A percentile compares a stretch with the other conserved stretches of the same genome.
Evolutionary conservation across 2,113 vertebrate species (phyloP).

Genomic region (Anhinga rufa): DNA sequence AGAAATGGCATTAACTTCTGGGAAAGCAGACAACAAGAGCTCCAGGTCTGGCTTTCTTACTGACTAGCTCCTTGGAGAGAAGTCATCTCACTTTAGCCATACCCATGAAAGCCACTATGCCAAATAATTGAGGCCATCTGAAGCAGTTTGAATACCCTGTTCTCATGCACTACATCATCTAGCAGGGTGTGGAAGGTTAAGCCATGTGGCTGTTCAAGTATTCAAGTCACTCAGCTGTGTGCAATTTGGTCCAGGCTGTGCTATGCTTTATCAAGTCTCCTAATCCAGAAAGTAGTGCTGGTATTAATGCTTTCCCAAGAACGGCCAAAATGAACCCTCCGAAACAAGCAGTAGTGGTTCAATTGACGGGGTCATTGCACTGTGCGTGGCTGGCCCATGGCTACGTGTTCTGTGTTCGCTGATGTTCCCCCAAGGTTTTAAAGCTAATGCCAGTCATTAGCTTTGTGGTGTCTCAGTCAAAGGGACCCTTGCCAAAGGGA

Average conservation of each 20-base stretch:
- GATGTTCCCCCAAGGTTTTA: not conserved
- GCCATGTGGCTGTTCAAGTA: not conserved
- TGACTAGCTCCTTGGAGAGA: not conserved
- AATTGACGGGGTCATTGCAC: not conserved
- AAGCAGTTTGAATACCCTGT: not conserved
- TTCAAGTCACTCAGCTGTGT: not conserved
- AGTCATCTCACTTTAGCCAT: not conserved
- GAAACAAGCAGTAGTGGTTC: not conserved
- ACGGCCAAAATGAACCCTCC: not conserved
- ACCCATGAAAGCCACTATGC: not conserved
- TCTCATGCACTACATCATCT: not conserved
- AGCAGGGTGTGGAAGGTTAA: not conserved
- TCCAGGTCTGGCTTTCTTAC: not conserved
- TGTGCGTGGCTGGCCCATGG: not conserved
- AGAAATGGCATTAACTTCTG: conserved; percentile 29
- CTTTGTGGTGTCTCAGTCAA: not conserved
- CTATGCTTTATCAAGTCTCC: not conserved
- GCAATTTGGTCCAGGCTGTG: not conserved
- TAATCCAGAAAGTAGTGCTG: not conserved
- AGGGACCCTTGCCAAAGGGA: not conserved
- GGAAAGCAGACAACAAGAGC: not conserved
- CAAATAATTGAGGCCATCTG: not conserved
- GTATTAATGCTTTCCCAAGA: not conserved
- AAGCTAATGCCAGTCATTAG: not conserved
- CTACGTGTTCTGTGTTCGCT: accelerated